phyloP scores from a whole-genome alignment of 1,140 invertebrate species.

The Apis florea region DNA sequence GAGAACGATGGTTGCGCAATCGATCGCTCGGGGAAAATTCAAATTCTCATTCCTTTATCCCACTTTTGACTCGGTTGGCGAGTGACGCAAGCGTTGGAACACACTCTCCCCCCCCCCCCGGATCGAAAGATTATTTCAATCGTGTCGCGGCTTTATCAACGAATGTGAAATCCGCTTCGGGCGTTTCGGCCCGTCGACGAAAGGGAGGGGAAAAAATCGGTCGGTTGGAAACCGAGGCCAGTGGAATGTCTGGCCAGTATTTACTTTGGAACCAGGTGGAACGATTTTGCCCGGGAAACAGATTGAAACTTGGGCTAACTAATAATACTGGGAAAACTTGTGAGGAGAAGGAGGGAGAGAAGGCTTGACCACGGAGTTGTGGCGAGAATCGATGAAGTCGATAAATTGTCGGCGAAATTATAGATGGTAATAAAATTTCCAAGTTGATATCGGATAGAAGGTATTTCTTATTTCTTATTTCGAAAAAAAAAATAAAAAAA shows the following conservation, averaged over 20 bases:
- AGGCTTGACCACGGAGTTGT: no score
- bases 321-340: conserved; percentile 7
- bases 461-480: not conserved
- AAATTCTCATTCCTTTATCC: conserved; percentile 45
- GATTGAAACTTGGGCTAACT: not conserved
- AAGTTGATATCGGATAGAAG: not conserved
- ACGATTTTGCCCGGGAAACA: not conserved
- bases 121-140: conserved; percentile 45
- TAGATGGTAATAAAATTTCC: not conserved
- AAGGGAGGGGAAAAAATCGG: not conserved
- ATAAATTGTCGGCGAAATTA: conserved; percentile 5
- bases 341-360: not conserved
- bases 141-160: not conserved
- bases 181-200: not conserved
- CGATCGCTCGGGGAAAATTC: conserved; percentile 35
- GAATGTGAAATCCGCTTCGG: conserved; percentile 1
- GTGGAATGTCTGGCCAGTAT: conserved; percentile 2
- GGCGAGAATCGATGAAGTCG: not conserved
- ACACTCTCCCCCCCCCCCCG: conserved; percentile 13
- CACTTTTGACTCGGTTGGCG: conserved; percentile 3
- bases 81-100: conserved; percentile 15
- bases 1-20: conserved; percentile 27
- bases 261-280: conserved; percentile 1
- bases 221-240: not conserved
- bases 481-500: not conserved